These are phyloP conservation scores for Stictonetta naevosa DNA, from an alignment of 2,113 vertebrate species.

Conservation along the genomic window DNA sequence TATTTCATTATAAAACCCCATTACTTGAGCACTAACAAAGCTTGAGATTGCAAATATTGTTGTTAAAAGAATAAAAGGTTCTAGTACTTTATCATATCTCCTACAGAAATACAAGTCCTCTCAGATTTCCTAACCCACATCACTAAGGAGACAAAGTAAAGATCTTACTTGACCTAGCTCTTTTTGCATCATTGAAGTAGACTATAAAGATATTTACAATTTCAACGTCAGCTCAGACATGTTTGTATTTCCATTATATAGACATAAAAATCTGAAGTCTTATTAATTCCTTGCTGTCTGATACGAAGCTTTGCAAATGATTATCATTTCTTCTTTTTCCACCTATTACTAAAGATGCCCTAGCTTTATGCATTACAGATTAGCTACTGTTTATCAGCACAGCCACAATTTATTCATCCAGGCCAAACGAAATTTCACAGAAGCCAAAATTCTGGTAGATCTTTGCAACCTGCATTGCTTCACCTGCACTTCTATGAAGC, in stretches of 20 bases:
- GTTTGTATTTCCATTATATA: background rate
- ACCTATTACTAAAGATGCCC: background rate
- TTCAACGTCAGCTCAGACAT: background rate
- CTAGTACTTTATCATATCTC: background rate
- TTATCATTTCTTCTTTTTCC: background rate
- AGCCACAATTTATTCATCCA: background rate
- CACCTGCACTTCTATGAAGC: background rate
- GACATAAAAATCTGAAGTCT: background rate
- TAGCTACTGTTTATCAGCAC: background rate
- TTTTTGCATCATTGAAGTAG: background rate
- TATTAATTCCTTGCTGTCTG: background rate
- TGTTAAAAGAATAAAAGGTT: background rate
- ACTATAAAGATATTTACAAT: background rate
- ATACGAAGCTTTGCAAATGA: background rate
- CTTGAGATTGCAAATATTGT: background rate
- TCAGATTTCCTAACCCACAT: background rate
- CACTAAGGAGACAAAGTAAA: background rate
- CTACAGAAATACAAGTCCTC: background rate
- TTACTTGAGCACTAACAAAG: background rate
- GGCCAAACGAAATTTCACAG: background rate
- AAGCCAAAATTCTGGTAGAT: background rate
- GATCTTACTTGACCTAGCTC: background rate
- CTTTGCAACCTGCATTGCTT: background rate
- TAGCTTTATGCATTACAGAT: background rate
- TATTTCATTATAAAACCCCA: background rate